Evolutionary conservation across 2,888 invertebrate genomes (phyloP), one percentile per base, ranked within the genome.

Genomic region (Lithophane leautieri): DNA sequence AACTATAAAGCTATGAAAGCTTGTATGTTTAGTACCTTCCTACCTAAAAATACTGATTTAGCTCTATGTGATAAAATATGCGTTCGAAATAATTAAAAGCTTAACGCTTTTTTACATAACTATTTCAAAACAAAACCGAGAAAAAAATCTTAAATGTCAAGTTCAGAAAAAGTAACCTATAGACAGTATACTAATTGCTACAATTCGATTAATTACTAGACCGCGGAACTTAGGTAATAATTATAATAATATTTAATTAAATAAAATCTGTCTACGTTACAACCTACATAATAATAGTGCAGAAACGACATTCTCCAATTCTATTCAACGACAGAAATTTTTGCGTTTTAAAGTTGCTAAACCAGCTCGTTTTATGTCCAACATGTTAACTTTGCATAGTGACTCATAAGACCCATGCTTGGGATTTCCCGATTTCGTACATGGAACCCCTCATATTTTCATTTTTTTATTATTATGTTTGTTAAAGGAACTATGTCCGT

Each of bases 131-230:
- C 6, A 19, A 11, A 19, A 28, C 2, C 28, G 19, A 28, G 28
- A 34, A 60, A 60, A 28, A 28, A 44, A 44, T 12, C 28, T 28
- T n/a, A 16, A 12, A 16, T 16, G 11, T n/a, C 7, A 9, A 19
- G 9, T n/a, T 42, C n/a, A 16, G 12, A 50, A 34, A 68, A 44
- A 44, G 4, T 50, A 40, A 6, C 4, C 4, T 16, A 42, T 12
- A 61, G 9, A 8, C 3, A 50, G n/a, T 22, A 40, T 25, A 4
- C 11, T 50, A 82, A 77, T 60, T 50, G 22, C 65, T 22, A 58
- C 34, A 56, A 78, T 78, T 82, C 47, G 7, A 62, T 82, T 73
- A 70, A 77, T 78, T 66, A 52, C 65, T 2, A 3, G 8, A 50
- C 25, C 25, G 12, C 58, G 52, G 73, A 62, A 78, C 34, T 19